A percentile compares a stretch with the other conserved stretches of the same genome.
Conservation (phyloP, 2,888 invertebrate species). For the Diaphora mendica region DNA sequence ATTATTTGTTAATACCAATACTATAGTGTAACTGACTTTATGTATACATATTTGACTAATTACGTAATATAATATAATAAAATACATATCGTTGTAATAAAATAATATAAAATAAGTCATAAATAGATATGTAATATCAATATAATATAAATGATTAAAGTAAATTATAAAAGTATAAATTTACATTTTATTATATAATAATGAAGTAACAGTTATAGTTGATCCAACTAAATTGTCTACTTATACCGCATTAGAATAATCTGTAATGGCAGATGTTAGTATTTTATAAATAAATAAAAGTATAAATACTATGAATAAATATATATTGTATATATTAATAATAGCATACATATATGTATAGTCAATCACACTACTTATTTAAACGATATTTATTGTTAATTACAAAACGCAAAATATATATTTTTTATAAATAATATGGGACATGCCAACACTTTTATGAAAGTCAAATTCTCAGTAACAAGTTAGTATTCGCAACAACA, state of each 20-base stretch:
- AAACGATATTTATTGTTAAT: slow-evolving; percentile 63
- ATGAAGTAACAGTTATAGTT: not conserved
- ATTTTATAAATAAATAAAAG: slow-evolving; percentile 1
- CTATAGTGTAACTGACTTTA: slow-evolving; percentile 28
- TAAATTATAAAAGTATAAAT: not conserved
- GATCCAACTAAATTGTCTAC: no score
- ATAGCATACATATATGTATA: not conserved
- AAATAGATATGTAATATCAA: not conserved
- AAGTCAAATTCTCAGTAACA: slow-evolving; percentile 39
- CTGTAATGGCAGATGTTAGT: no score
- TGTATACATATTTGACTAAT: not conserved
- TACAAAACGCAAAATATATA: slow-evolving; percentile 59
- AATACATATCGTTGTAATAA: not conserved
- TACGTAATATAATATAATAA: not conserved
- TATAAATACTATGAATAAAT: not conserved
- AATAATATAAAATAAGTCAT: not conserved
- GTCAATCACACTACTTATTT: slow-evolving; percentile 39
- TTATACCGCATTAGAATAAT: no score
- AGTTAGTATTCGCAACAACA: slow-evolving; percentile 37
- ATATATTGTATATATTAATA: not conserved
- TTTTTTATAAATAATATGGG: slow-evolving; percentile 39
- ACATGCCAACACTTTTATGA: slow-evolving; percentile 39
- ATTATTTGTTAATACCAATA: slow-evolving; percentile 37
- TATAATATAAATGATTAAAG: no score
- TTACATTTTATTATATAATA: no score